These are phyloP conservation scores for Rhabdophis nuchalis DNA, from an alignment of 2,797 vertebrate genomes.

Conservation along the genomic window DNA sequence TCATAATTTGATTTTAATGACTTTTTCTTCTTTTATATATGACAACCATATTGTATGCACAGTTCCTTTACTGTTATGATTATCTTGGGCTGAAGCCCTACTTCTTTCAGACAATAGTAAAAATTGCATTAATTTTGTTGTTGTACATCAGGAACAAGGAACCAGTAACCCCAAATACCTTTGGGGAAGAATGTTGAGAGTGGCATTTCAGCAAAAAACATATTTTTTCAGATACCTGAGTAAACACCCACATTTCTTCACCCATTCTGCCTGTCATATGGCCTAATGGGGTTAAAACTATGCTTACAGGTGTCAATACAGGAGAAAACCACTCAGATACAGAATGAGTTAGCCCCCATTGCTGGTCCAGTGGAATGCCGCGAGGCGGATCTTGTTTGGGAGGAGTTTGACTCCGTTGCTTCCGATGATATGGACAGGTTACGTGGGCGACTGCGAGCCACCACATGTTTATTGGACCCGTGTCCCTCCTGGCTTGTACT, in stretches of 20 bases:
- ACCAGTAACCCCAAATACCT: background rate
- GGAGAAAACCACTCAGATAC: too few species aligned
- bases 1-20: background rate
- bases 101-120: background rate
- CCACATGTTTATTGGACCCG: too few species aligned
- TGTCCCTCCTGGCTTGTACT: too few species aligned
- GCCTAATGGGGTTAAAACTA: constrained; percentile 22
- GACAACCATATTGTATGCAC: background rate
- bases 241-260: background rate
- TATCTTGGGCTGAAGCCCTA: background rate
- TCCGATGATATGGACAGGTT: too few species aligned
- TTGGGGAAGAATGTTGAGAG: background rate
- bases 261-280: background rate
- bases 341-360: too few species aligned
- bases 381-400: too few species aligned
- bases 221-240: background rate
- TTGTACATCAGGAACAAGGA: background rate
- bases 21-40: background rate
- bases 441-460: too few species aligned
- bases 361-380: too few species aligned
- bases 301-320: background rate
- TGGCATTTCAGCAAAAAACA: background rate
- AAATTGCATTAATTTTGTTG: background rate
- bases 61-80: background rate
- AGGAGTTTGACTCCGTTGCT: too few species aligned